Percentiles rank a stretch among this genome's conserved stretches.
Evolutionary conservation across 2,797 vertebrate genomes (phyloP).

Genomic region (Chaenodraco wilsoni): DNA sequence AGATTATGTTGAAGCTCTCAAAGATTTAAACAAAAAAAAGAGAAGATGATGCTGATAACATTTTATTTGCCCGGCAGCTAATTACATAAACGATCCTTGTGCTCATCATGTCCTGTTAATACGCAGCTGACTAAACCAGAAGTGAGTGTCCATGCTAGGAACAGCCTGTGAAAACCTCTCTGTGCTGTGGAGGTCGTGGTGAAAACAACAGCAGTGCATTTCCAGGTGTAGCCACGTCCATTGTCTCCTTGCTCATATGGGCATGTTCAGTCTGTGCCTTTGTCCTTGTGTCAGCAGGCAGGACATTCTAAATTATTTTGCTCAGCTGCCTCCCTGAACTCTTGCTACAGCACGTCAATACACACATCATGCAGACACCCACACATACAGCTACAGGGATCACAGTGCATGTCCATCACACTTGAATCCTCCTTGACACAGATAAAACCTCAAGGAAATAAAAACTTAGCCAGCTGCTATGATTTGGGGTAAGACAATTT

Average conservation of each 20-base stretch:
- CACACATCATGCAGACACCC: conserved; percentile 82
- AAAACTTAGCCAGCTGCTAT: conserved; percentile 13
- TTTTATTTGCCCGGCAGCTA: conserved; percentile 20
- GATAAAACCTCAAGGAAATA: conserved; percentile 52
- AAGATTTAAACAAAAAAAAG: conserved; percentile 1
- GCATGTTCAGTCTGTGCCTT: conserved; percentile 84
- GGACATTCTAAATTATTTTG: conserved; percentile 88
- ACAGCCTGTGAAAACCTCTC: conserved; percentile 73
- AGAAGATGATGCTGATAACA: neutral
- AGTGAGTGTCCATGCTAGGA: conserved; percentile 51
- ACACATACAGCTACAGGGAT: conserved; percentile 68
- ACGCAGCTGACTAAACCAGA: conserved; percentile 49
- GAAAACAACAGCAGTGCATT: conserved; percentile 84
- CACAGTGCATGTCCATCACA: conserved; percentile 76
- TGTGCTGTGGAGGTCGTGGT: conserved; percentile 82
- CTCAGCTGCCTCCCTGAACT: conserved; percentile 88
- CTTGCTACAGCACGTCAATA: conserved; percentile 86
- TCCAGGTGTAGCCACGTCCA: conserved; percentile 83
- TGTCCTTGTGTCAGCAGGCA: conserved; percentile 89
- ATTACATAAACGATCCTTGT: conserved; percentile 14
- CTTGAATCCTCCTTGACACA: conserved; percentile 69
- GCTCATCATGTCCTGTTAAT: conserved; percentile 53
- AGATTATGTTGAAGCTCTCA: neutral
- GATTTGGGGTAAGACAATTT: neutral
- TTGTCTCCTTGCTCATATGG: conserved; percentile 83